Conservation (phyloP, 2,888 invertebrate species). For the Sinodicranocentrus sp. region DNA sequence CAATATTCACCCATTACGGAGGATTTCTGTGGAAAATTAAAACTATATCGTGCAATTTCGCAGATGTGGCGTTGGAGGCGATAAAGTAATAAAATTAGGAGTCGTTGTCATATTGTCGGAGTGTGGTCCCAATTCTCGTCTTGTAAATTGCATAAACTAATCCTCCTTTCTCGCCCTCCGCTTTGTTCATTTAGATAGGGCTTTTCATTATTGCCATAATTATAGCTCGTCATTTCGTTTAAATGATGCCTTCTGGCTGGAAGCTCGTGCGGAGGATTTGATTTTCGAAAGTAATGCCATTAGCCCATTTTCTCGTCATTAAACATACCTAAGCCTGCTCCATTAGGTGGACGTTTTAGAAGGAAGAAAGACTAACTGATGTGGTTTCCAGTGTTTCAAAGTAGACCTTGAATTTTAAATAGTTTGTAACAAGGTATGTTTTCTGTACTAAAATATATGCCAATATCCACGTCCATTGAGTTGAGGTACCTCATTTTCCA, state of each 20-base stretch:
- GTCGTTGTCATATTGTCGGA: conserved; percentile 13
- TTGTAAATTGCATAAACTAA: conserved; percentile 16
- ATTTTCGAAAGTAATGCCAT: neutral
- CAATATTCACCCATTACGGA: conserved; percentile 2
- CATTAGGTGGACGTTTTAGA: too few relatives aligned
- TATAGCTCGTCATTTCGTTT: conserved; percentile 5
- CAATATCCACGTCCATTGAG: too few relatives aligned
- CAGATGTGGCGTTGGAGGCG: conserved; percentile 1
- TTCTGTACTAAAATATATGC: too few relatives aligned
- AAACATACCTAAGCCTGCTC: neutral
- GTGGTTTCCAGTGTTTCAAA: too few relatives aligned
- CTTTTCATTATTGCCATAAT: neutral
- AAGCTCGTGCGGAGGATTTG: too few relatives aligned
- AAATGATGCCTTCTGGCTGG: conserved; percentile 3
- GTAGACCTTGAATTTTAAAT: too few relatives aligned
- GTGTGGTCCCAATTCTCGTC: neutral
- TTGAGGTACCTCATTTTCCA: too few relatives aligned
- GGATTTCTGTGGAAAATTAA: neutral
- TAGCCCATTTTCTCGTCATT: neutral
- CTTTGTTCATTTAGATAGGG: conserved; percentile 18
- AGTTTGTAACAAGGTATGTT: too few relatives aligned
- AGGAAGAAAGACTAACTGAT: too few relatives aligned
- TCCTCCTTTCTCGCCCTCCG: neutral
- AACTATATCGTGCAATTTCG: too few relatives aligned
- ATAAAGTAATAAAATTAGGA: conserved; percentile 50